These are phyloP conservation scores for Chaetoderma sp. DNA, from an alignment of 2,888 invertebrate genomes.

Conservation along the genomic window DNA sequence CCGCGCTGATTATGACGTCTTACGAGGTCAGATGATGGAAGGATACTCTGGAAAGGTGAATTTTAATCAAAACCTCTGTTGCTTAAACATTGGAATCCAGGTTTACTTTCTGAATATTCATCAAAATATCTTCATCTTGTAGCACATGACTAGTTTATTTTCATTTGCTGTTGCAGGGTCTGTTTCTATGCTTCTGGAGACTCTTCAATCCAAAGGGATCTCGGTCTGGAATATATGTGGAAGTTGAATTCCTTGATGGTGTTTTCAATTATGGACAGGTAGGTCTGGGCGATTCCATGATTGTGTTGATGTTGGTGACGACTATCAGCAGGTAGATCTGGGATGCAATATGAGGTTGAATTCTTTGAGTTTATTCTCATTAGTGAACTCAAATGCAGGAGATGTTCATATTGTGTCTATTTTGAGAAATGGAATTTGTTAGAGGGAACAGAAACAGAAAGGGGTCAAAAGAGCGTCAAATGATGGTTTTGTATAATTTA, in stretches of 20 bases:
- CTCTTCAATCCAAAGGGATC: constrained; percentile 73
- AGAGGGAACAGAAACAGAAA: not conserved
- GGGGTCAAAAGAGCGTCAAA: too few species aligned
- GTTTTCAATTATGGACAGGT: constrained; percentile 86
- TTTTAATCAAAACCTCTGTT: too few species aligned
- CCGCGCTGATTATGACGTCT: too few species aligned
- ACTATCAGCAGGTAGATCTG: not conserved
- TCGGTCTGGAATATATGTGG: constrained; percentile 91
- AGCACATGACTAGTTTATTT: not conserved
- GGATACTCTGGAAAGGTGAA: too few species aligned
- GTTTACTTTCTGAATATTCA: too few species aligned
- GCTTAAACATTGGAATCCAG: not conserved
- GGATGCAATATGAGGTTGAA: not conserved
- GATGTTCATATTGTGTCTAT: not conserved
- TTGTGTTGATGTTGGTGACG: not conserved
- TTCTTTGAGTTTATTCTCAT: not conserved
- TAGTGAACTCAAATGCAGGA: not conserved
- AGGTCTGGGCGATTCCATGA: constrained; percentile 15
- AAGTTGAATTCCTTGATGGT: constrained; percentile 91
- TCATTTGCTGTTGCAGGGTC: constrained; percentile 72
- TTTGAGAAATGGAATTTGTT: not conserved
- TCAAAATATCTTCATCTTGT: too few species aligned
- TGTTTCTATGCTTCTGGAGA: constrained; percentile 74
- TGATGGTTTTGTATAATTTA: too few species aligned
- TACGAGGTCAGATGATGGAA: too few species aligned